phyloP scores from a whole-genome alignment of 1,140 invertebrate species.

The Sycophila sp. region DNA sequence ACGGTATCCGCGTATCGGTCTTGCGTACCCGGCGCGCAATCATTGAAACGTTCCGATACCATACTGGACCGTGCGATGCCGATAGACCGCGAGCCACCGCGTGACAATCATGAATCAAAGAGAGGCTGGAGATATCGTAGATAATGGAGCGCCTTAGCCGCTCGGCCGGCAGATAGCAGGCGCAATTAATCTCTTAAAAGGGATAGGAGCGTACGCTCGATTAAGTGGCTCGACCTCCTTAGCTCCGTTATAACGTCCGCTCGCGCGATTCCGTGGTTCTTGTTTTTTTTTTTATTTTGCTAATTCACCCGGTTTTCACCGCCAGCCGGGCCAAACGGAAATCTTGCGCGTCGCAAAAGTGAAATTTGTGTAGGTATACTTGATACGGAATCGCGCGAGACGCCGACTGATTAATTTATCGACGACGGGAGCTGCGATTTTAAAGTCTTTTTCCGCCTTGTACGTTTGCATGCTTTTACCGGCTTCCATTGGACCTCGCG shows the following conservation, averaged over 20 bases:
- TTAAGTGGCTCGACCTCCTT: not conserved
- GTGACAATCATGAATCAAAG: conserved; percentile 32
- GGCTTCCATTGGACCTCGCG: not conserved
- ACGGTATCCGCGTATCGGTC: too few species aligned
- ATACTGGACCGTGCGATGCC: not conserved
- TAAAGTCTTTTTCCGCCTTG: too few species aligned
- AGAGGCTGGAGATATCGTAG: conserved; percentile 21
- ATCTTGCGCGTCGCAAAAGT: conserved; percentile 8
- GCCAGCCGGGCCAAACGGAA: conserved; percentile 18
- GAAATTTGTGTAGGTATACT: conserved; percentile 44
- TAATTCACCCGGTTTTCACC: too few species aligned
- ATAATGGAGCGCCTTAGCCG: conserved; percentile 11
- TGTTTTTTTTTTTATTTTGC: not conserved
- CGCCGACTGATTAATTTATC: conserved; percentile 40
- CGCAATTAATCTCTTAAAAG: conserved; percentile 17
- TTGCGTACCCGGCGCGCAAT: too few species aligned
- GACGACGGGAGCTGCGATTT: not conserved
- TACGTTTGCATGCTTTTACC: too few species aligned
- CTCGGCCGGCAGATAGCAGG: conserved; percentile 14
- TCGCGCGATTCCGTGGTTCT: not conserved
- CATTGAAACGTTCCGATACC: too few species aligned
- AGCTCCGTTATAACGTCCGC: not conserved
- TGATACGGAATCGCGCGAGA: not conserved
- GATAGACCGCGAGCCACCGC: conserved; percentile 16
- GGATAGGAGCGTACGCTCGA: conserved; percentile 12